These are phyloP conservation scores for Mus caroli DNA, from an alignment of 2,797 vertebrate genomes.

Conservation along the genomic window DNA sequence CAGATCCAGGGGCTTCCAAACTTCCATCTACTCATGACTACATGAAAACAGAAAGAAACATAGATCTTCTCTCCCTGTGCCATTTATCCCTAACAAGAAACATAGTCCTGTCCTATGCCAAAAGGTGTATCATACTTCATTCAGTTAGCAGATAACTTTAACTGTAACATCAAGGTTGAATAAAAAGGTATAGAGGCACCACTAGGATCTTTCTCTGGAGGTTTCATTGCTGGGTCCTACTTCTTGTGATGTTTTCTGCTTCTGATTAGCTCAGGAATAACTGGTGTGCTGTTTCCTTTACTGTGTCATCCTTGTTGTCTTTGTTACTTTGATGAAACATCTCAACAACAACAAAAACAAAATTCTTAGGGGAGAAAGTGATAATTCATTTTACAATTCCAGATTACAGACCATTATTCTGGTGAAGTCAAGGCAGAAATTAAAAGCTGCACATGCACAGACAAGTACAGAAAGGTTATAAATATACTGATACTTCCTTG, in stretches of 20 bases:
- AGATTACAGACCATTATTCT: not conserved
- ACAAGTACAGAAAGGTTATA: not conserved
- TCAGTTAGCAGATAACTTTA: not conserved
- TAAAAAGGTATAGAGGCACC: not conserved
- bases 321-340: not conserved
- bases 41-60: not conserved
- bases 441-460: not conserved
- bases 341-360: not conserved
- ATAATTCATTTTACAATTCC: not conserved
- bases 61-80: not conserved
- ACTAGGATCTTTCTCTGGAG: not conserved
- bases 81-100: not conserved
- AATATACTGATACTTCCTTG: no score
- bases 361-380: not conserved
- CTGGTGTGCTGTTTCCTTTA: not conserved
- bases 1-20: not conserved
- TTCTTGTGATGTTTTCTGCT: not conserved
- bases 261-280: not conserved
- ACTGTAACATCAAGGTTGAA: not conserved
- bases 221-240: not conserved
- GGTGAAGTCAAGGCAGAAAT: not conserved
- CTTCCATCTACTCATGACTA: not conserved
- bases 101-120: not conserved
- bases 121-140: not conserved
- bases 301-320: not conserved